Conservation (phyloP, 2,113 vertebrate species). For the Camarhynchus parvulus region DNA sequence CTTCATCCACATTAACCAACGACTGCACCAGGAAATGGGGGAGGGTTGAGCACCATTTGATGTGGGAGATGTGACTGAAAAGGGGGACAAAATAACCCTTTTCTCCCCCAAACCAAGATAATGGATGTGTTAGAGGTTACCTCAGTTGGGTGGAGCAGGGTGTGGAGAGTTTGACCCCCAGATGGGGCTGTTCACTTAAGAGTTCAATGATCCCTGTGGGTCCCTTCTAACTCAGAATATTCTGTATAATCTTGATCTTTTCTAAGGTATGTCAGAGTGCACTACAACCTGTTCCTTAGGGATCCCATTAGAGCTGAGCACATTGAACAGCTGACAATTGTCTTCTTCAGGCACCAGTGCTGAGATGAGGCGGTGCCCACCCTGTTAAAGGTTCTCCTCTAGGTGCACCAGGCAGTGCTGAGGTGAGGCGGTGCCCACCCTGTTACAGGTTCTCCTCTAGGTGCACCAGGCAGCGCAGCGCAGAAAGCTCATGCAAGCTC, state of each 20-base stretch:
- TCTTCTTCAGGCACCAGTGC: not conserved
- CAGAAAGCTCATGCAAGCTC: not conserved
- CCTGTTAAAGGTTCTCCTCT: not conserved
- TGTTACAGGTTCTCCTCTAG: too few relatives aligned
- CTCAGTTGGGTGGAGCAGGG: not conserved
- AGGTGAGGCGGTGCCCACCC: too few relatives aligned
- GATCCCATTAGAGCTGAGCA: not conserved
- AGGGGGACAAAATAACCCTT: not conserved
- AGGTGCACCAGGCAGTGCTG: not conserved
- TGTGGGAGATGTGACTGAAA: not conserved
- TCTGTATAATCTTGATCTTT: not conserved
- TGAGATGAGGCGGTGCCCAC: not conserved
- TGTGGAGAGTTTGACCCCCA: not conserved
- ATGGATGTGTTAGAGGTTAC: not conserved
- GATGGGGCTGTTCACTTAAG: not conserved
- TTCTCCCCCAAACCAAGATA: not conserved
- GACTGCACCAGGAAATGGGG: not conserved
- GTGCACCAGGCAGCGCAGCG: not conserved
- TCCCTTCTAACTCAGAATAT: not conserved
- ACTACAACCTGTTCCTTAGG: not conserved
- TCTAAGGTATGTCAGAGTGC: not conserved
- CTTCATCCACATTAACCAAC: constrained; percentile 4
- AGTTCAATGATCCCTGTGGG: not conserved
- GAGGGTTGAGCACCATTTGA: not conserved
- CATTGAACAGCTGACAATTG: not conserved